Evolutionary conservation across 2,113 vertebrate genomes (phyloP), one percentile per base, ranked within the genome.

Genomic region (Rhynchopsitta pachyrhyncha): DNA sequence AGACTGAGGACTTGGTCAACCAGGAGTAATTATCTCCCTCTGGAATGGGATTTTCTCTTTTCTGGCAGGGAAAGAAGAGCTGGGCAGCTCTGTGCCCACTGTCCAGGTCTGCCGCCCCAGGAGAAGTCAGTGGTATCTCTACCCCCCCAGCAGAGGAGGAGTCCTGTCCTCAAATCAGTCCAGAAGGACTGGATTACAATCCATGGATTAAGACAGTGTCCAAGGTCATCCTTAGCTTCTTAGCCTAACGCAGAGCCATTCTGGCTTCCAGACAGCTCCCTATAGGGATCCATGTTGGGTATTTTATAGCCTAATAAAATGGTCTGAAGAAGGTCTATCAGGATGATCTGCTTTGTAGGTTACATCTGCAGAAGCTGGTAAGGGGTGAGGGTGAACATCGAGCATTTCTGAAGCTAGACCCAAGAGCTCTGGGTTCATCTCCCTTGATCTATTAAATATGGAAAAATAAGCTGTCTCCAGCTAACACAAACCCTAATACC

Each of bases 31-130:
- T 86, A 46, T 55, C 47, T 78, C 82, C 88, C 75, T 50, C 66
- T 82, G 92, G 83, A 94, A 94, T 73, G 35, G 23, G 84, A 92
- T 94, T 92, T 83, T 46, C 83, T 92, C 57, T 84, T 90, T 86
- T 63, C 74, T 93, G 80, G 59, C 85, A 83, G 71, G 37, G 53
- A 23, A 63, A 22, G 49, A 42, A 82, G 41, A 4, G 16, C 52
- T 44, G 66, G 83, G 80, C 66, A 85, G 62, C 31, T 68, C 74
- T 68, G 42, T 41, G 44, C n/a, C 41, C 78, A n/a, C 37, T 9
- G 39, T 44, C 28, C 78, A 74, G 87, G 62, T 66, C 49, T 66
- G 49, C 62, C 5, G 16, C 13, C 77, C 74, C 83, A 25, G 31
- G 57, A 89, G 89, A 88, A 25, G 7, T 24, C 64, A 1, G 9